phyloP scores from a whole-genome alignment of 2,113 vertebrate species.

The Protobothrops flavoviridis region DNA sequence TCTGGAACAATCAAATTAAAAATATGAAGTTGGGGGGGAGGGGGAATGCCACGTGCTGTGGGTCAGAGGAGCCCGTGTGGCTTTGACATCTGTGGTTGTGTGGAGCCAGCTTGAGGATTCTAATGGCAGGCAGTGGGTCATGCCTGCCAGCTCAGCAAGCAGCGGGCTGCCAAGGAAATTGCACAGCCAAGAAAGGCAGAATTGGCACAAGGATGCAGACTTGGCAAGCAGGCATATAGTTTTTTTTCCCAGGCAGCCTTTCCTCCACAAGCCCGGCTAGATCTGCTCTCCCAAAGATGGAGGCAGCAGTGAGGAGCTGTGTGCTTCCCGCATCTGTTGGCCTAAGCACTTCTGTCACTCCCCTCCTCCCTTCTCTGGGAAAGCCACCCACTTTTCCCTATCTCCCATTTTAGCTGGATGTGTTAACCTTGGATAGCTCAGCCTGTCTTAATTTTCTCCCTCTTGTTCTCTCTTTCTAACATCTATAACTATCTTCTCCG shows the following conservation, averaged over 20 bases:
- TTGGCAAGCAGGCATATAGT: background rate
- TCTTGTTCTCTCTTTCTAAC: background rate
- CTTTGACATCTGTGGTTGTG: background rate
- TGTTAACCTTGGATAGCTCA: background rate
- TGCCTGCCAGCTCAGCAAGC: conserved; percentile 6
- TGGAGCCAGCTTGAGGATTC: background rate
- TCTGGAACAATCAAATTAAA: background rate
- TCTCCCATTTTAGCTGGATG: background rate
- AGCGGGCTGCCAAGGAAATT: background rate
- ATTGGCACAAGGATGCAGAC: background rate
- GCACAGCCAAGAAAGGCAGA: background rate
- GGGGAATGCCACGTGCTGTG: background rate
- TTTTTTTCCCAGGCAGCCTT: background rate
- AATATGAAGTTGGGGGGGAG: background rate
- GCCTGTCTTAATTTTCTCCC: background rate
- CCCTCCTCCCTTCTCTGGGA: too few species aligned
- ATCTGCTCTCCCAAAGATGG: background rate
- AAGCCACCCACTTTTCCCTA: background rate
- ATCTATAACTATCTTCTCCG: background rate
- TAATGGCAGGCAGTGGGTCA: conserved; percentile 8
- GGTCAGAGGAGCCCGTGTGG: background rate
- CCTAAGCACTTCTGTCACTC: background rate
- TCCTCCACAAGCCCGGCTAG: background rate
- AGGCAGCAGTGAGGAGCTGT: background rate
- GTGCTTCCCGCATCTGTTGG: background rate